phyloP scores from a whole-genome alignment of 2,888 invertebrate species.

The Galeruca laticollis region DNA sequence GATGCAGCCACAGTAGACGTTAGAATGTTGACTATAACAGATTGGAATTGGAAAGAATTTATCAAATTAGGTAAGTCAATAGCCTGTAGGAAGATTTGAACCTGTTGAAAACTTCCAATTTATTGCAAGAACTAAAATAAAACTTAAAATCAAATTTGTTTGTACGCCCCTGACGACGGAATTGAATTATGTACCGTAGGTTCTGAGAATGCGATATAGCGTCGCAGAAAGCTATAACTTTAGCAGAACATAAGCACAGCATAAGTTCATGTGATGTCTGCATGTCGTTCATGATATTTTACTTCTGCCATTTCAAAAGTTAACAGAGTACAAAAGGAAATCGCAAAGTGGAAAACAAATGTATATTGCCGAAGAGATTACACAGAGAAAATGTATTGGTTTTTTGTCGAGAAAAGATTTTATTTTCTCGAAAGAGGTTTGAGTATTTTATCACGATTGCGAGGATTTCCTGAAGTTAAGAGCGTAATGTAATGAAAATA shows the following conservation, averaged over 20 bases:
- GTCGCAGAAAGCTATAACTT: slow-evolving; percentile 8
- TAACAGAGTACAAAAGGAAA: slow-evolving; percentile 23
- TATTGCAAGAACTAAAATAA: no score
- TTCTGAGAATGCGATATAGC: slow-evolving; percentile 14
- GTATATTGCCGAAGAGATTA: slow-evolving; percentile 12
- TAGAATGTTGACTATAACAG: no score
- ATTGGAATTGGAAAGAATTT: no score
- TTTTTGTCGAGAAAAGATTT: slow-evolving; percentile 2
- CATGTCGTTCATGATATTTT: slow-evolving; percentile 34
- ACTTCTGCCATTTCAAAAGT: slow-evolving; percentile 22
- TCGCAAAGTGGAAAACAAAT: slow-evolving; percentile 18
- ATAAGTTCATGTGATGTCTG: slow-evolving; percentile 20
- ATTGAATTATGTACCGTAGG: slow-evolving; percentile 36
- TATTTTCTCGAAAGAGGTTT: background rate
- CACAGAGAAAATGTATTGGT: slow-evolving; percentile 17
- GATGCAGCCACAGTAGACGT: no score
- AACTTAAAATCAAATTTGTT: background rate
- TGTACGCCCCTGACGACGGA: slow-evolving; percentile 22
- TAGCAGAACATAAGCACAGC: slow-evolving; percentile 7
- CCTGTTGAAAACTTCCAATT: background rate
- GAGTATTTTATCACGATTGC: background rate
- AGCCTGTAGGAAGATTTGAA: no score
- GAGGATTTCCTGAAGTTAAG: background rate
- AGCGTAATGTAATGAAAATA: background rate
- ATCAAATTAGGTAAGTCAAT: no score